phyloP scores from a whole-genome alignment of 1,140 invertebrate genomes.

The Drosophila pectinifera region DNA sequence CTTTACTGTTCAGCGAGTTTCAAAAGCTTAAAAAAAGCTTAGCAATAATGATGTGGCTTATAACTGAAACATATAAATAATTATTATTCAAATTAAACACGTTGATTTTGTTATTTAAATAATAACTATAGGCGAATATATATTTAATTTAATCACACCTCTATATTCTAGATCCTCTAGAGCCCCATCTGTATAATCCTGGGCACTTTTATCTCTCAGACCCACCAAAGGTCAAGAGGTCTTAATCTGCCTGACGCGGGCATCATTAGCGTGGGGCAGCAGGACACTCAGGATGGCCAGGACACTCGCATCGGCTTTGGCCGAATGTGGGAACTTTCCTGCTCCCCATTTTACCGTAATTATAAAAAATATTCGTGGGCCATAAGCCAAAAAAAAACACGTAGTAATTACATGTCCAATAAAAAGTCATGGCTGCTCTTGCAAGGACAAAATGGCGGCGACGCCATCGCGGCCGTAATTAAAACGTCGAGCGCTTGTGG shows the following conservation, averaged over 20 bases:
- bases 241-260: constrained; percentile 33
- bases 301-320: constrained; percentile 50
- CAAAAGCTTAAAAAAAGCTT: too few species aligned
- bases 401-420: constrained; percentile 79
- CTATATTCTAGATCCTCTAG: not conserved
- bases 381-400: constrained; percentile 35
- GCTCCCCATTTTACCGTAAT: constrained; percentile 58
- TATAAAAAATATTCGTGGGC: constrained; percentile 77
- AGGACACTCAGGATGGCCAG: constrained; percentile 24
- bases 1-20: not conserved
- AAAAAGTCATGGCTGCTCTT: constrained; percentile 65
- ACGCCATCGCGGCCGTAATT: constrained; percentile 59
- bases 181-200: not conserved
- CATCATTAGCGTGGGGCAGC: constrained; percentile 43
- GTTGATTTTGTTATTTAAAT: not conserved
- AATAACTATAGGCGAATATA: too few species aligned
- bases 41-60: too few species aligned
- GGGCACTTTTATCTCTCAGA: constrained; percentile 6
- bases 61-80: not conserved
- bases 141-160: not conserved
- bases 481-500: constrained; percentile 59
- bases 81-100: not conserved
- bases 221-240: constrained; percentile 19
- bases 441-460: constrained; percentile 57
- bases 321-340: constrained; percentile 46